A percentile compares a stretch with the other conserved stretches of the same genome.
These are phyloP conservation scores for Periphyllus acericola DNA, from an alignment of 2,888 invertebrate genomes.

Conservation along the genomic window DNA sequence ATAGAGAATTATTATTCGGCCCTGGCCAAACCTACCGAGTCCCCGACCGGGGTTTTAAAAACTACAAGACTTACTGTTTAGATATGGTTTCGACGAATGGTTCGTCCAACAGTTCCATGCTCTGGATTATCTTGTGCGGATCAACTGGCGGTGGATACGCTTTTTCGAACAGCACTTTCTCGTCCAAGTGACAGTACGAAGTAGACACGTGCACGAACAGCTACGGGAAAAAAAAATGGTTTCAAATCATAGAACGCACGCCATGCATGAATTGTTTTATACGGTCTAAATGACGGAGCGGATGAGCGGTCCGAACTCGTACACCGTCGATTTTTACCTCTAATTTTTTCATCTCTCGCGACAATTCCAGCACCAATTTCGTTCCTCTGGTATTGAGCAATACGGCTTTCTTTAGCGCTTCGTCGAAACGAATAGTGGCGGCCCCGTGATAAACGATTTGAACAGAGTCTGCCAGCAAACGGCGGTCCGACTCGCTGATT, in stretches of 20 bases:
- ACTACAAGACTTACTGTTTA: slow-evolving; percentile 71
- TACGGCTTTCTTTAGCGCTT: slow-evolving; percentile 87
- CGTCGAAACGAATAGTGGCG: slow-evolving; percentile 84
- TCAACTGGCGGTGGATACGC: slow-evolving; percentile 78
- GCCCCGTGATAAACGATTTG: slow-evolving; percentile 87
- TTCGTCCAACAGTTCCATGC: slow-evolving; percentile 76
- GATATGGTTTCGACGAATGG: slow-evolving; percentile 74
- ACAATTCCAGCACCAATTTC: slow-evolving; percentile 85
- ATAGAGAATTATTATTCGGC: no score
- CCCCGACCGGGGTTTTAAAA: no score
- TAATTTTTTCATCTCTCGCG: slow-evolving; percentile 78
- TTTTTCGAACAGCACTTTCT: slow-evolving; percentile 79
- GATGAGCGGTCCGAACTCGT: not conserved
- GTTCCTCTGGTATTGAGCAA: slow-evolving; percentile 93
- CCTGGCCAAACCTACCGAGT: no score
- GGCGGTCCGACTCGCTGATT: slow-evolving; percentile 75
- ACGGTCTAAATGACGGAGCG: not conserved
- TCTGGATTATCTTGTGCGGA: slow-evolving; percentile 70
- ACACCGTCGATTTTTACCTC: slow-evolving; percentile 69
- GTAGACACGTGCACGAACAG: slow-evolving; percentile 89
- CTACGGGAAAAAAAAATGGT: slow-evolving; percentile 66
- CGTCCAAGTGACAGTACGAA: slow-evolving; percentile 89
- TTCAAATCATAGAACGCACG: not conserved
- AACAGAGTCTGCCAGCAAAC: slow-evolving; percentile 75
- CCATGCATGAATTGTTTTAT: not conserved